phyloP scores from a whole-genome alignment of 2,888 invertebrate genomes.

The Tolmerus cingulatus region DNA sequence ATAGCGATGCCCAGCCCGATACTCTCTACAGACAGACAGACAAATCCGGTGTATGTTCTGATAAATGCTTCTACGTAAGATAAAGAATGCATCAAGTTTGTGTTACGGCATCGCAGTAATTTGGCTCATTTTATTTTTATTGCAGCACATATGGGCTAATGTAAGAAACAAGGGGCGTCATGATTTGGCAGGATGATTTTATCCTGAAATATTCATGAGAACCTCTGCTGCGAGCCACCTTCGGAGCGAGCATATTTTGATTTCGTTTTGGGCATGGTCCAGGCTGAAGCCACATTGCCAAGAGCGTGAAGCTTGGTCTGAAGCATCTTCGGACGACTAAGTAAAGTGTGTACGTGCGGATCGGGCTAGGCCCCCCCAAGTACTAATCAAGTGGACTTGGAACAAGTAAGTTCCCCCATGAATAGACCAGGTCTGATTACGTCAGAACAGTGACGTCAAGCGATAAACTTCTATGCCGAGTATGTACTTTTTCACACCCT shows the following conservation, averaged over 20 bases:
- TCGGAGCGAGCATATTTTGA: background rate
- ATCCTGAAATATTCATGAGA: slow-evolving; percentile 17
- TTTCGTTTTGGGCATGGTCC: background rate
- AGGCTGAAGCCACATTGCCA: background rate
- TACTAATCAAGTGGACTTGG: slow-evolving; percentile 14
- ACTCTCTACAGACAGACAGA: background rate
- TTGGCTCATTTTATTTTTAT: slow-evolving; percentile 1
- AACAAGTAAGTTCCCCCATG: slow-evolving; percentile 1
- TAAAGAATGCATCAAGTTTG: background rate
- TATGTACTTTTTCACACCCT: slow-evolving; percentile 9
- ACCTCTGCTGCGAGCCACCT: background rate
- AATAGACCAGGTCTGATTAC: background rate
- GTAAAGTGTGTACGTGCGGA: background rate
- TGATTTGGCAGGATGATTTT: background rate
- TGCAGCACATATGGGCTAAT: slow-evolving; percentile 1
- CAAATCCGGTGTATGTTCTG: background rate
- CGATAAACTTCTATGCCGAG: background rate
- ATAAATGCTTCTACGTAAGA: background rate
- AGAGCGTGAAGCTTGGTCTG: background rate
- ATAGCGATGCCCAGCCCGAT: background rate
- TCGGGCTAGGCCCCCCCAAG: background rate
- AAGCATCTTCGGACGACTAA: background rate
- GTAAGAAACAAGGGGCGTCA: background rate
- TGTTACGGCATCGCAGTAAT: background rate
- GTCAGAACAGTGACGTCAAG: slow-evolving; percentile 14